phyloP scores from a whole-genome alignment of 1,140 invertebrate genomes.

The Drosophila bifasciata region DNA sequence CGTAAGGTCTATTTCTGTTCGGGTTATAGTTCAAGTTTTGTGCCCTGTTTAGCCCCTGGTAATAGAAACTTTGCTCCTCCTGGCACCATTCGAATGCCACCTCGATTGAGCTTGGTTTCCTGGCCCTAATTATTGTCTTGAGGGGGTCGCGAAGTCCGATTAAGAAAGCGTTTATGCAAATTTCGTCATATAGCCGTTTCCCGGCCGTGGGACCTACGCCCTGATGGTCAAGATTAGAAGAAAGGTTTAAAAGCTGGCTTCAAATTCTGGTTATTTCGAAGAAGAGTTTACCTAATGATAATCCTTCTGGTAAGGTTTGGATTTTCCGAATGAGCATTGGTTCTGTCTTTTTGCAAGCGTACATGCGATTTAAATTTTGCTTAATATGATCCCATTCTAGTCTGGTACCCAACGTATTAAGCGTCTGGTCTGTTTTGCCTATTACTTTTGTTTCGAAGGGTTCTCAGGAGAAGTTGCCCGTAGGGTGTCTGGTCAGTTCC shows the following conservation, averaged over 20 bases:
- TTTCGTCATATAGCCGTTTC: neutral
- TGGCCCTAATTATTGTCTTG: slow-evolving; percentile 7
- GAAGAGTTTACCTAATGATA: neutral
- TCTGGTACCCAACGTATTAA: neutral
- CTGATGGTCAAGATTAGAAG: neutral
- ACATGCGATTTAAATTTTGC: neutral
- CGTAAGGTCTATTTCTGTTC: too few relatives aligned
- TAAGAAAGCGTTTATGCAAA: slow-evolving; percentile 6
- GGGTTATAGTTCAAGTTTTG: too few relatives aligned
- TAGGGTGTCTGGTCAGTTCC: slow-evolving; percentile 14
- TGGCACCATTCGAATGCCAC: slow-evolving; percentile 4
- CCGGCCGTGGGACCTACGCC: too few relatives aligned
- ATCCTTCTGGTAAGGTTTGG: neutral
- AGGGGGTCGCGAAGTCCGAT: slow-evolving; percentile 7
- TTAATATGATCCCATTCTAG: slow-evolving; percentile 6
- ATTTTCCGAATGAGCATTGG: slow-evolving; percentile 1
- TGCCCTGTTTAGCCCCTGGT: too few relatives aligned
- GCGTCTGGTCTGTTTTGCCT: neutral
- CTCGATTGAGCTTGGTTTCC: neutral
- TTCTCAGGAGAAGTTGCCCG: neutral
- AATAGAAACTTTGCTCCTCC: neutral
- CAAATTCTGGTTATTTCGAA: neutral
- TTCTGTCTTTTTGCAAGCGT: slow-evolving; percentile 1
- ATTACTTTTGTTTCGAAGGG: slow-evolving; percentile 10
- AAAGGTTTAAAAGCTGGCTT: neutral